A percentile compares a stretch with the other conserved stretches of the same genome.
Conservation (phyloP, 2,888 invertebrate genomes). For the Metacarcinus magister region DNA sequence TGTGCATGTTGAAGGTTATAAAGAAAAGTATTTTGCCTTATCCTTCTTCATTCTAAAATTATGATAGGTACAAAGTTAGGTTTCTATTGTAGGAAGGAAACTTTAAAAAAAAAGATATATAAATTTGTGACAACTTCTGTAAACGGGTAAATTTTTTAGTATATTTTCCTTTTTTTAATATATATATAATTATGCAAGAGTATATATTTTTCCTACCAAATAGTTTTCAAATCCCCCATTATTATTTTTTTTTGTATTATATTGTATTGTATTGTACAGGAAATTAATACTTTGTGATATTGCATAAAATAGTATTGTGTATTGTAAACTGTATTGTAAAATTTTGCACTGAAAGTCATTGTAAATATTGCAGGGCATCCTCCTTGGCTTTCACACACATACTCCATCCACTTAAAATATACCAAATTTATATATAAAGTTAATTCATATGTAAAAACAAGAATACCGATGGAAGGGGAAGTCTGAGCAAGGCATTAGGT, state of each 20-base stretch:
- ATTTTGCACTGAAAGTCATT: constrained; percentile 22
- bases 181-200: constrained; percentile 33
- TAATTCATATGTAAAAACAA: not conserved
- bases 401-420: not conserved
- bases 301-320: constrained; percentile 37
- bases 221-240: not conserved
- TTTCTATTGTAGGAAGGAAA: constrained; percentile 26
- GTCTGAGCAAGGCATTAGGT: not conserved
- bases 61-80: constrained; percentile 67
- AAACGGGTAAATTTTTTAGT: not conserved
- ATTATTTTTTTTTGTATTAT: not conserved
- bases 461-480: not conserved
- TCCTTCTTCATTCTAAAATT: constrained; percentile 70
- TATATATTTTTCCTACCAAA: not conserved
- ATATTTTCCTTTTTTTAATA: not conserved
- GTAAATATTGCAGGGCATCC: constrained; percentile 33
- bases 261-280: not conserved
- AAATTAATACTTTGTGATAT: not conserved
- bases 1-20: constrained; percentile 45
- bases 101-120: constrained; percentile 43
- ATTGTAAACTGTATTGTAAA: not conserved
- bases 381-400: not conserved
- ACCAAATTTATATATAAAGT: constrained; percentile 6
- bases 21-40: constrained; percentile 40
- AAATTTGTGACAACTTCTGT: constrained; percentile 61